These are phyloP conservation scores for Endomychus coccineus DNA, from an alignment of 2,888 invertebrate species.

Conservation along the genomic window DNA sequence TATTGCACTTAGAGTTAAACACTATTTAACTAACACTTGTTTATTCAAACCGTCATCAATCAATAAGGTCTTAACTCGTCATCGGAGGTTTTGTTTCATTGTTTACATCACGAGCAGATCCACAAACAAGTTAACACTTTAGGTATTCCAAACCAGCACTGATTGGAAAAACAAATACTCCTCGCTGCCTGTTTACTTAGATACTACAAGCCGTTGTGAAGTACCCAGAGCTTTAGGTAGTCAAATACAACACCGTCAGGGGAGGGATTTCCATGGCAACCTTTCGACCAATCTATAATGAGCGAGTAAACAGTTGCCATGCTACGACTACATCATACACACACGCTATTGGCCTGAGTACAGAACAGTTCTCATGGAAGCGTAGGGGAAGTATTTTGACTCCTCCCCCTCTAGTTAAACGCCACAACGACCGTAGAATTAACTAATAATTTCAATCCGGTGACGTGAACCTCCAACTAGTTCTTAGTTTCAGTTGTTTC, in stretches of 20 bases:
- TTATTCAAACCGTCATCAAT: slow-evolving; percentile 28
- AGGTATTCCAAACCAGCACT: slow-evolving; percentile 48
- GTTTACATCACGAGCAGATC: slow-evolving; percentile 47
- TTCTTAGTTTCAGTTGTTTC: slow-evolving; percentile 20
- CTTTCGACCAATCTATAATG: slow-evolving; percentile 27
- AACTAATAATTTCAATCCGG: slow-evolving; percentile 30
- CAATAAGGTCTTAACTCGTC: slow-evolving; percentile 43
- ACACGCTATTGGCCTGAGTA: slow-evolving; percentile 24
- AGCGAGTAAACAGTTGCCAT: slow-evolving; percentile 27
- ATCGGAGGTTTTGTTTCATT: slow-evolving; percentile 46
- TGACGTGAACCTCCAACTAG: slow-evolving; percentile 25
- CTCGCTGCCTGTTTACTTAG: slow-evolving; percentile 47
- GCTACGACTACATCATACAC: slow-evolving; percentile 20
- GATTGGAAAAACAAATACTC: slow-evolving; percentile 53
- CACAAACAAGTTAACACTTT: slow-evolving; percentile 47
- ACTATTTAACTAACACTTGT: slow-evolving; percentile 1
- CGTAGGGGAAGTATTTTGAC: slow-evolving; percentile 18
- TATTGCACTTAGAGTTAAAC: slow-evolving; percentile 10
- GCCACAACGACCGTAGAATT: slow-evolving; percentile 25
- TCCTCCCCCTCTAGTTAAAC: slow-evolving; percentile 18
- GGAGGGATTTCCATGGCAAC: slow-evolving; percentile 38
- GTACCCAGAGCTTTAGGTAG: slow-evolving; percentile 47
- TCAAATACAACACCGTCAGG: slow-evolving; percentile 41
- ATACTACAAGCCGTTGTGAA: slow-evolving; percentile 47
- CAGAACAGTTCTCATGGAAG: slow-evolving; percentile 14